These are phyloP conservation scores for Myripristis murdjan DNA, from an alignment of 2,797 vertebrate species.

Conservation along the genomic window DNA sequence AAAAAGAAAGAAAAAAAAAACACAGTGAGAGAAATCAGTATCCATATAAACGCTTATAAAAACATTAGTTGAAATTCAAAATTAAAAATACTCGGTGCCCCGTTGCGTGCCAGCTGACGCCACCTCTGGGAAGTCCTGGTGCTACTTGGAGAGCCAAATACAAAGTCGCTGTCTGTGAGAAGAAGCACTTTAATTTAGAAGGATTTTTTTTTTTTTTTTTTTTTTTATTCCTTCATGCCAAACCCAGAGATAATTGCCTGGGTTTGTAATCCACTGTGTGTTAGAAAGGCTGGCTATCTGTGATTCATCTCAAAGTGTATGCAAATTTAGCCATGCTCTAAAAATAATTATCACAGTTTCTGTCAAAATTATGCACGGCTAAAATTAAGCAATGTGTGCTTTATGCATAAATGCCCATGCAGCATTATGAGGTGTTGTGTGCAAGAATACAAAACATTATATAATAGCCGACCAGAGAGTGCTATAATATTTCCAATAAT, in stretches of 20 bases:
- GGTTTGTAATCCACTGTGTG: conserved; percentile 56
- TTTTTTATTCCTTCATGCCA: conserved; percentile 39
- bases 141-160: not conserved
- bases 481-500: conserved; percentile 49
- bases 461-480: conserved; percentile 53
- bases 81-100: not conserved
- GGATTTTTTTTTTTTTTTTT: not conserved
- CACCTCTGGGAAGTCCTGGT: conserved; percentile 26
- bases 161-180: not conserved
- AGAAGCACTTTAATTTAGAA: no score
- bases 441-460: conserved; percentile 31
- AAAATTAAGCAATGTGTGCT: conserved; percentile 42
- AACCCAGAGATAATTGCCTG: conserved; percentile 59
- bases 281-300: conserved; percentile 19
- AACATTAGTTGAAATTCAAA: conserved; percentile 15
- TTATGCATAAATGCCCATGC: conserved; percentile 47
- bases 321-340: conserved; percentile 53
- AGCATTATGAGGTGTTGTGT: conserved; percentile 40
- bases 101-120: not conserved
- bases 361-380: conserved; percentile 50
- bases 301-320: conserved; percentile 54
- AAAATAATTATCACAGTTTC: conserved; percentile 64
- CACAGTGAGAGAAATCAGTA: not conserved
- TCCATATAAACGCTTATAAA: not conserved
- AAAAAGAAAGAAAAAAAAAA: no score